phyloP scores from a whole-genome alignment of 2,888 invertebrate genomes.

The Formica aserva region DNA sequence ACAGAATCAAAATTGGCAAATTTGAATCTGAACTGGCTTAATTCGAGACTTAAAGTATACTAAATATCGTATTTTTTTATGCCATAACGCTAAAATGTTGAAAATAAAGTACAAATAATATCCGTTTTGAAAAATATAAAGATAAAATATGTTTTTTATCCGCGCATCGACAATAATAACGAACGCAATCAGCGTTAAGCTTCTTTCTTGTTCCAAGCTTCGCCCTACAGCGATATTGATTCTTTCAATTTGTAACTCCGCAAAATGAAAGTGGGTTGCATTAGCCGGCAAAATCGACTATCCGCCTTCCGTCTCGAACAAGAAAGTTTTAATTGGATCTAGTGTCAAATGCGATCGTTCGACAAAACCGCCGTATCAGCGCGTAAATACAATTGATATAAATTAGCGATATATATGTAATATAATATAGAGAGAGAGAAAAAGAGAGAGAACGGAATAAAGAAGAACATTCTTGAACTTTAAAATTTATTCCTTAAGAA shows the following conservation, averaged over 20 bases:
- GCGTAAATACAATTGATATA: conserved; percentile 35
- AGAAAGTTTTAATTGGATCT: conserved; percentile 49
- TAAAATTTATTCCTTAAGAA: not conserved
- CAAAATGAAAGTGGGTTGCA: conserved; percentile 23
- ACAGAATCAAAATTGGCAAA: not conserved
- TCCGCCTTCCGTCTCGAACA: conserved; percentile 28
- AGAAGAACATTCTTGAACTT: not conserved
- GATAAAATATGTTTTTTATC: not conserved
- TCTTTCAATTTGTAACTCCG: conserved; percentile 42
- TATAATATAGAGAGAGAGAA: too few relatives aligned
- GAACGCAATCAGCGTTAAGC: conserved; percentile 25
- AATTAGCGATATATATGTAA: not conserved
- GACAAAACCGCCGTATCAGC: conserved; percentile 27
- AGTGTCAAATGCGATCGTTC: conserved; percentile 41
- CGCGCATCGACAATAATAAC: conserved; percentile 12
- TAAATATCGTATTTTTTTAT: not conserved
- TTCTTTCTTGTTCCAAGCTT: conserved; percentile 34
- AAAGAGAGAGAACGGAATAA: not conserved
- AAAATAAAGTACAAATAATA: conserved; percentile 16
- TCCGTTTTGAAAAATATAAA: not conserved
- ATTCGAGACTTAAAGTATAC: not conserved
- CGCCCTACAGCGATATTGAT: conserved; percentile 18
- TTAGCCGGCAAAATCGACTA: conserved; percentile 28
- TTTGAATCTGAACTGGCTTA: not conserved
- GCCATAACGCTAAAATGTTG: not conserved